These are phyloP conservation scores for Entomobrya multifasciata DNA, from an alignment of 2,888 invertebrate species.

Conservation along the genomic window DNA sequence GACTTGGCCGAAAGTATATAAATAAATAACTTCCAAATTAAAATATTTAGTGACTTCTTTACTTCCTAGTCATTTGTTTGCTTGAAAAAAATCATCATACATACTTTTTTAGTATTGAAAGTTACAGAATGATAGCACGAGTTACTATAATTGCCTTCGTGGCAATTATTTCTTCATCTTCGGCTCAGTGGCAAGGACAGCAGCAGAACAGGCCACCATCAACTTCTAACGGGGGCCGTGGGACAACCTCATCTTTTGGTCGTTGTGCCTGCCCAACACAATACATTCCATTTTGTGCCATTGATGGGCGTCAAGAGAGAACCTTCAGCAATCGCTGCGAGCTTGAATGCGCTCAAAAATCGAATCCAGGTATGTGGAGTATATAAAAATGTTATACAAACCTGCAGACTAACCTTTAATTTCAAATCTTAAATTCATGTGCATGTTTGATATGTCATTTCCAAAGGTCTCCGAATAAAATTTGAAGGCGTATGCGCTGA, in stretches of 20 bases:
- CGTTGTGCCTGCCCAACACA: slow-evolving; percentile 24
- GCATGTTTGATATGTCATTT: no score
- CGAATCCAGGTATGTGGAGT: slow-evolving; percentile 48
- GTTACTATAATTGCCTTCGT: background rate
- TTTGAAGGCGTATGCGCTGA: slow-evolving; percentile 65
- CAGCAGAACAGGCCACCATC: background rate
- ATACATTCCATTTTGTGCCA: slow-evolving; percentile 49
- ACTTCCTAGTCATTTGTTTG: no score
- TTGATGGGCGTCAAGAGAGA: slow-evolving; percentile 18
- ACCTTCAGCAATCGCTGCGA: slow-evolving; percentile 45
- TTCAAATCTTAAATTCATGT: no score
- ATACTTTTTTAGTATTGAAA: no score
- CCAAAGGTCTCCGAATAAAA: slow-evolving; percentile 42
- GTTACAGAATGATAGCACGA: background rate
- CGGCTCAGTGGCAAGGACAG: slow-evolving; percentile 22
- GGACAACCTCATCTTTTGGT: no score
- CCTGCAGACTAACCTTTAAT: no score
- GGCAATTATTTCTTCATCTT: background rate
- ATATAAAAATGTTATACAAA: no score
- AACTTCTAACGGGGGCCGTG: no score
- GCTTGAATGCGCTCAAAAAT: slow-evolving; percentile 48
- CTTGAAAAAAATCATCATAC: no score
- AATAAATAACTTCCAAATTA: slow-evolving; percentile 16
- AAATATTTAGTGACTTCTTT: background rate
- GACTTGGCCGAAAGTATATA: slow-evolving; percentile 32